phyloP scores from a whole-genome alignment of 2,888 invertebrate genomes.

The Cantharis rufa region DNA sequence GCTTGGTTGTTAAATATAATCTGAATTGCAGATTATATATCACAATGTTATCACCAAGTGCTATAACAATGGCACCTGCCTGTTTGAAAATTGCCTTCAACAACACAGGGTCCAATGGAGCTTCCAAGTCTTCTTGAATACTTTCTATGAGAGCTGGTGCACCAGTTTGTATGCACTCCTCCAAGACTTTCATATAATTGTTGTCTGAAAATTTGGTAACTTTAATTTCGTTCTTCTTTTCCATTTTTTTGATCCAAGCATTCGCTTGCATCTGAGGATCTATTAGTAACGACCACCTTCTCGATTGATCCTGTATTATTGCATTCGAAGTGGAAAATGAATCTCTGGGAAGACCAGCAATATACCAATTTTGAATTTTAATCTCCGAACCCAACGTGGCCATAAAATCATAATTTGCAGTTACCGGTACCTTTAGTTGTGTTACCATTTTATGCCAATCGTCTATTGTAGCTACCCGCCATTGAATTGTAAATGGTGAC shows the following conservation, averaged over 20 bases:
- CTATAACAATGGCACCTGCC: conserved; percentile 74
- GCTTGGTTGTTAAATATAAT: conserved; percentile 80
- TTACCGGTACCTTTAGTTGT: conserved; percentile 75
- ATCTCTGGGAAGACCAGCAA: conserved; percentile 79
- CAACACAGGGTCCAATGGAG: conserved; percentile 76
- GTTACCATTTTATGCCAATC: conserved; percentile 72
- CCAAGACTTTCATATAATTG: conserved; percentile 75
- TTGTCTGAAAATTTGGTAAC: conserved; percentile 75
- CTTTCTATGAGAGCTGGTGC: conserved; percentile 78
- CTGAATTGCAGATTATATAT: conserved; percentile 76
- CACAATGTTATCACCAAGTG: conserved; percentile 76
- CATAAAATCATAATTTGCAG: conserved; percentile 72
- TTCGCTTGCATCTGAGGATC: conserved; percentile 87
- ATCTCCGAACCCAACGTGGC: conserved; percentile 82
- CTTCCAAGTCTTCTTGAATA: conserved; percentile 76
- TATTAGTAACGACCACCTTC: conserved; percentile 78
- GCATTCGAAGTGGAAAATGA: conserved; percentile 84
- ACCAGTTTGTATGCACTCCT: conserved; percentile 75
- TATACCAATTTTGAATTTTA: conserved; percentile 84
- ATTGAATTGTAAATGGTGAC: conserved; percentile 78
- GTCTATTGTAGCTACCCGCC: conserved; percentile 62
- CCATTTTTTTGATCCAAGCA: conserved; percentile 84
- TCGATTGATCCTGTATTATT: conserved; percentile 78
- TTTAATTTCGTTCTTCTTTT: conserved; percentile 71
- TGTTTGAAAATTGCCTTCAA: conserved; percentile 75